These are phyloP conservation scores for Alloplasta piceator DNA, from an alignment of 2,888 invertebrate genomes.

Conservation along the genomic window DNA sequence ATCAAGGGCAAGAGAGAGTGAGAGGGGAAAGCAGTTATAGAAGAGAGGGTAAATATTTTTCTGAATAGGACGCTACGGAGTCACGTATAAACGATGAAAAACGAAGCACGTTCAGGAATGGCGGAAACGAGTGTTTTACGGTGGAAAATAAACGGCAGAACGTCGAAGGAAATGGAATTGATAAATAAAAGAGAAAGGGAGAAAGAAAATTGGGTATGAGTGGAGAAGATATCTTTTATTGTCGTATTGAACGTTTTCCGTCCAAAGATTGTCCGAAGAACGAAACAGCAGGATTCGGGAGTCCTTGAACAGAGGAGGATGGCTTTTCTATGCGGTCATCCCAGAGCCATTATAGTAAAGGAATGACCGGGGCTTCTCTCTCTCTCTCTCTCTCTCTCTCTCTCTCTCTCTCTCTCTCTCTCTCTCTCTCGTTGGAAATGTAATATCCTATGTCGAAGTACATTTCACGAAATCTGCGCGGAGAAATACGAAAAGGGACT, in stretches of 20 bases:
- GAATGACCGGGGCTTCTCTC: neutral
- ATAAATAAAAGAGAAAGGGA: slow-evolving; percentile 47
- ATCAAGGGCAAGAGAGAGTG: neutral
- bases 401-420: no score
- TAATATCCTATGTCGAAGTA: slow-evolving; percentile 63
- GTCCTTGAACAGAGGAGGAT: slow-evolving; percentile 26
- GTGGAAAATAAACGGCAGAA: slow-evolving; percentile 54
- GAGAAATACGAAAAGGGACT: slow-evolving; percentile 11
- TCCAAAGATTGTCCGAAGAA: slow-evolving; percentile 42
- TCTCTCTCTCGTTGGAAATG: slow-evolving; percentile 42
- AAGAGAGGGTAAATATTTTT: slow-evolving; percentile 35
- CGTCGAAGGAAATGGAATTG: slow-evolving; percentile 62
- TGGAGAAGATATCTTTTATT: slow-evolving; percentile 52
- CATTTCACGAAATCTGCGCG: slow-evolving; percentile 48
- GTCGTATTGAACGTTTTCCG: slow-evolving; percentile 42
- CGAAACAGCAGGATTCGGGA: slow-evolving; percentile 36
- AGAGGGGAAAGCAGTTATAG: neutral
- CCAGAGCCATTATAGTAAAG: slow-evolving; percentile 40
- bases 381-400: neutral
- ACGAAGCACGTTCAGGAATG: slow-evolving; percentile 65
- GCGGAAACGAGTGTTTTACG: slow-evolving; percentile 61
- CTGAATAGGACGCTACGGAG: slow-evolving; percentile 60
- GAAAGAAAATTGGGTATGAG: slow-evolving; percentile 54
- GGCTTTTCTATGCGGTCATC: slow-evolving; percentile 42
- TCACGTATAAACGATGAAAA: slow-evolving; percentile 70